phyloP scores from a whole-genome alignment of 2,888 invertebrate genomes.

The Napeogenes sylphis region DNA sequence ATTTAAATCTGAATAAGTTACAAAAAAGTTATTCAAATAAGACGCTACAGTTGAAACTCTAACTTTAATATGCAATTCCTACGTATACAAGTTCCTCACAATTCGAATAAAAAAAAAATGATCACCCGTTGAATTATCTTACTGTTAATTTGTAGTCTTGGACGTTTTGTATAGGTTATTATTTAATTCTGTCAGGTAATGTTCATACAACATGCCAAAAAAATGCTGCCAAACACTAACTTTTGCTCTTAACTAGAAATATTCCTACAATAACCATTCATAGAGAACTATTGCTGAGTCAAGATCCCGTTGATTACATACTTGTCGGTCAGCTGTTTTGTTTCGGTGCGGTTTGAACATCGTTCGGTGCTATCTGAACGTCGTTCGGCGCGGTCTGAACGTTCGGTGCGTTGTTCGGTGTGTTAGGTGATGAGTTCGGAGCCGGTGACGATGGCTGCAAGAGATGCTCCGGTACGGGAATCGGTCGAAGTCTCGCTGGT shows the following conservation, averaged over 20 bases:
- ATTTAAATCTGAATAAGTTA: neutral
- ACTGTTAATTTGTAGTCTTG: conserved; percentile 1
- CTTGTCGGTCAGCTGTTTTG: conserved; percentile 1
- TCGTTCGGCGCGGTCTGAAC: conserved; percentile 38
- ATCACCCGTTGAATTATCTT: neutral
- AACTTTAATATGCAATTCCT: conserved; percentile 9
- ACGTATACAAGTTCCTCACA: conserved; percentile 14
- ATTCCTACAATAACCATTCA: neutral
- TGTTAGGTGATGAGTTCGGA: conserved; percentile 30
- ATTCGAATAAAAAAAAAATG: conserved; percentile 12
- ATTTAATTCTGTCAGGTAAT: neutral
- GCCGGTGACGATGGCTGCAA: conserved; percentile 52
- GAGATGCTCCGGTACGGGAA: conserved; percentile 87
- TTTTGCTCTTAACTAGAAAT: too few relatives aligned
- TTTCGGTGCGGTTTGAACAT: neutral
- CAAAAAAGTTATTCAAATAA: conserved; percentile 2
- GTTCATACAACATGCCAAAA: too few relatives aligned
- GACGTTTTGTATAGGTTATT: conserved; percentile 4
- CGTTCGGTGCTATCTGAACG: conserved; percentile 6
- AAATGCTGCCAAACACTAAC: too few relatives aligned
- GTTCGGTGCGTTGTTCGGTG: conserved; percentile 22
- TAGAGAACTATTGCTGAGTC: neutral
- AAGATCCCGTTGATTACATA: neutral
- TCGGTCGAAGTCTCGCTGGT: conserved; percentile 84
- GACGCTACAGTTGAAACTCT: neutral